These are phyloP conservation scores for Melangyna quadrimaculata DNA, from an alignment of 2,888 invertebrate genomes.

Conservation along the genomic window DNA sequence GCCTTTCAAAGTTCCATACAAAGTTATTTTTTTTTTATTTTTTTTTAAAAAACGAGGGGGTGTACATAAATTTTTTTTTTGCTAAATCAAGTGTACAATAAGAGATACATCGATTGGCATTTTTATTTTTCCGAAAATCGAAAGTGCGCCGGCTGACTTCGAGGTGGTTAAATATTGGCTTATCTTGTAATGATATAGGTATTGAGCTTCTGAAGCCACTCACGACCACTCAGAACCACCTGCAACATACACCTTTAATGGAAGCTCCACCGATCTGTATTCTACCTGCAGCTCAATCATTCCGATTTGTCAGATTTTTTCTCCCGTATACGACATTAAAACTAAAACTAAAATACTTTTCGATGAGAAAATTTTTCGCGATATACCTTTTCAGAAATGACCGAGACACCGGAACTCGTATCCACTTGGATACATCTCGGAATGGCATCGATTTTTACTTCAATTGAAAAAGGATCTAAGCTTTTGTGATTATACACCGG, in stretches of 20 bases:
- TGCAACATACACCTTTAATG: not conserved
- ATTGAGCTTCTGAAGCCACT: constrained; percentile 6
- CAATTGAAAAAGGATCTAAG: not conserved
- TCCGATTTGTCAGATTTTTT: not conserved
- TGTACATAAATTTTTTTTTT: too few species aligned
- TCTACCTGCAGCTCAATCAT: not conserved
- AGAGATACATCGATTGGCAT: too few species aligned
- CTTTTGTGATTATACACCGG: not conserved
- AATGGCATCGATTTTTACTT: not conserved
- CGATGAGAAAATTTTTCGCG: constrained; percentile 5
- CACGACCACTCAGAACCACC: not conserved
- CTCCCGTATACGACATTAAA: not conserved
- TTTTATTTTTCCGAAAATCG: too few species aligned
- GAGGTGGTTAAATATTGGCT: constrained; percentile 17
- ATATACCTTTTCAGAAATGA: not conserved
- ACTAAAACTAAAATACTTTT: not conserved
- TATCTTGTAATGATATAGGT: constrained; percentile 1
- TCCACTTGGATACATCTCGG: constrained; percentile 5
- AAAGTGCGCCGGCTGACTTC: too few species aligned
- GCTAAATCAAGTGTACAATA: too few species aligned
- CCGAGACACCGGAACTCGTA: not conserved
- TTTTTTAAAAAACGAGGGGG: too few species aligned
- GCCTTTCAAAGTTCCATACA: too few species aligned
- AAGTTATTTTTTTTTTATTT: too few species aligned
- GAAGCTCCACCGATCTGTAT: not conserved